Conservation (phyloP, 2,797 vertebrate species). For the Mus spretus region DNA sequence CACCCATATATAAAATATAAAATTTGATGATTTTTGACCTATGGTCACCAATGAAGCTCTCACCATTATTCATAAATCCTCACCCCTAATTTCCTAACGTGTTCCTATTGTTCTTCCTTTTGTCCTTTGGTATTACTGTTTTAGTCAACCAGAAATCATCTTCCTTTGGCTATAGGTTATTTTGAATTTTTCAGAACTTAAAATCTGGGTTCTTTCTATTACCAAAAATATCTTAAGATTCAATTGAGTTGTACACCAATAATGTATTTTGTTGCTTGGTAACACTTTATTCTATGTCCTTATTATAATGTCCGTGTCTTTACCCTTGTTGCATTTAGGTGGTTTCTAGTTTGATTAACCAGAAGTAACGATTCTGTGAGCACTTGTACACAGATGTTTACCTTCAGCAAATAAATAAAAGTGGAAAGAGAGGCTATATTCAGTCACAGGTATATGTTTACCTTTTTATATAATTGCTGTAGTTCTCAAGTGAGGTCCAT, state of each 20-base stretch:
- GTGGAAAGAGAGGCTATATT: neutral
- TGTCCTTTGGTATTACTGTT: neutral
- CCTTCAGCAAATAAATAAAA: neutral
- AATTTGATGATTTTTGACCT: slow-evolving; percentile 14
- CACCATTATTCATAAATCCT: neutral
- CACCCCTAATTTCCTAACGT: neutral
- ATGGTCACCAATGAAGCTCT: neutral
- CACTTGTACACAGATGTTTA: neutral
- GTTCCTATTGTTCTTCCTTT: neutral
- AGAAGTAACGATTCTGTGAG: neutral
- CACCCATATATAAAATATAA: slow-evolving; percentile 30
- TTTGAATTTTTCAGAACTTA: neutral
- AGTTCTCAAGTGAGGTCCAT: neutral
- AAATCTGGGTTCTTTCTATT: neutral
- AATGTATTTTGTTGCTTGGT: neutral
- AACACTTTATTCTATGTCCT: neutral
- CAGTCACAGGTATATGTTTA: neutral
- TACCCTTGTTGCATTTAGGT: neutral
- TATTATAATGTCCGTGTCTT: neutral
- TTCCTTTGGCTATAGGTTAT: slow-evolving; percentile 22
- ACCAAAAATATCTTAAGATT: slow-evolving; percentile 47
- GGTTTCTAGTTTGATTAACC: neutral
- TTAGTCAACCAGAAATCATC: neutral
- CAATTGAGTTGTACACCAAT: neutral
- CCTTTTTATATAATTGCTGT: neutral